Evolutionary conservation across 2,888 invertebrate genomes (phyloP).

Genomic region (Lycophotia porphyrea): DNA sequence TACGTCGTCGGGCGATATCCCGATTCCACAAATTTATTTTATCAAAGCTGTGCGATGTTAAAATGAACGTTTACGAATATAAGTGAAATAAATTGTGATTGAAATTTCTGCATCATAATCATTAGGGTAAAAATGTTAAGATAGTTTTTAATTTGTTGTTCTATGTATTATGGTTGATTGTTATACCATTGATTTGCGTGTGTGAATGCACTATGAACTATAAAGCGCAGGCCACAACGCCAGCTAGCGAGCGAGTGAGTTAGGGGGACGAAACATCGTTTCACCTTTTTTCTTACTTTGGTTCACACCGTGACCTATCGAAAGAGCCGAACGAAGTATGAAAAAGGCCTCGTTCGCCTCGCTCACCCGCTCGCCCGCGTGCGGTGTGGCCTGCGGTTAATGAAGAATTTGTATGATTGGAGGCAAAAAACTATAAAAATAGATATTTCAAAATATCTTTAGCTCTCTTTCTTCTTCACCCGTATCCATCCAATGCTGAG

Average conservation of each 20-base stretch:
- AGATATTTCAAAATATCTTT: not conserved
- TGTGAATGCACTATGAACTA: not conserved
- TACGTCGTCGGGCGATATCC: constrained; percentile 18
- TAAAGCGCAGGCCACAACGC: too few species aligned
- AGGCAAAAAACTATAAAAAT: not conserved
- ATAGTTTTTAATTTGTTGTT: not conserved
- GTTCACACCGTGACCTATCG: too few species aligned
- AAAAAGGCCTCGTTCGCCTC: too few species aligned
- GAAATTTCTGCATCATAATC: not conserved
- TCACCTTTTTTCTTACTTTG: too few species aligned
- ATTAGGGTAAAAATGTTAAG: not conserved
- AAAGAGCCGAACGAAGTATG: too few species aligned
- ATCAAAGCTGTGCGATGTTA: not conserved
- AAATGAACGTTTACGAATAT: not conserved
- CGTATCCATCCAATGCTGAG: too few species aligned
- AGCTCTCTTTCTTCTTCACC: not conserved
- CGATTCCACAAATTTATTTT: not conserved
- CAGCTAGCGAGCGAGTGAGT: too few species aligned
- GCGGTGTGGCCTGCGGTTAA: too few species aligned
- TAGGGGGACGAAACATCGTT: too few species aligned
- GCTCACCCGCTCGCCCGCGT: too few species aligned
- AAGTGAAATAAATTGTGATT: constrained; percentile 1
- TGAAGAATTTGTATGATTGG: not conserved
- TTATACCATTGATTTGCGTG: not conserved
- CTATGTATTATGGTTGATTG: not conserved